Conservation (phyloP, 2,797 vertebrate species). For the Esox lucius region DNA sequence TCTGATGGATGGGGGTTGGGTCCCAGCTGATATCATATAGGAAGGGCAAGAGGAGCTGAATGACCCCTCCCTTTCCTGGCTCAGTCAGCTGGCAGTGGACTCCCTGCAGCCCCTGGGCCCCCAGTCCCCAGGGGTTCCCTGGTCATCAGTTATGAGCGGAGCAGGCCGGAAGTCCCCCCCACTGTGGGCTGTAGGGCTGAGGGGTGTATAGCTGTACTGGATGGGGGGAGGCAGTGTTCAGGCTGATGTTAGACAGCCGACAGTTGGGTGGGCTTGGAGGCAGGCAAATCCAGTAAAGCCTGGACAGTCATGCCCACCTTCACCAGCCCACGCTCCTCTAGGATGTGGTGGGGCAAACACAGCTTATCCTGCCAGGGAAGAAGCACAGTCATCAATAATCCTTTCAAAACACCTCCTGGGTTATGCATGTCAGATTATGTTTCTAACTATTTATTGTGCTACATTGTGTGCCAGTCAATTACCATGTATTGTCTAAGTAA, state of each 20-base stretch:
- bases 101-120: conserved; percentile 38
- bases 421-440: neutral
- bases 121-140: conserved; percentile 53
- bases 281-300: conserved; percentile 90
- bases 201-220: conserved; percentile 23
- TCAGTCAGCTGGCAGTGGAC: conserved; percentile 63
- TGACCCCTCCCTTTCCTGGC: conserved; percentile 50
- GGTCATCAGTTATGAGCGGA: conserved; percentile 42
- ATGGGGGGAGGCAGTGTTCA: conserved; percentile 33
- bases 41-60: conserved; percentile 40
- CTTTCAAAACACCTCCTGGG: neutral
- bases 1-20: conserved; percentile 35
- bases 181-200: conserved; percentile 11
- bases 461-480: neutral
- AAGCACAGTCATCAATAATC: neutral
- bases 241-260: conserved; percentile 79
- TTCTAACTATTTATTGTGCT: neutral
- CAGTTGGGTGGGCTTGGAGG: conserved; percentile 82
- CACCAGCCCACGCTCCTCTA: conserved; percentile 94
- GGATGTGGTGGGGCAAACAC: conserved; percentile 96
- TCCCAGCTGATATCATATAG: conserved; percentile 67
- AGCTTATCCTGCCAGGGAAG: conserved; percentile 83
- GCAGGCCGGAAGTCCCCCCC: conserved; percentile 10
- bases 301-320: conserved; percentile 94
- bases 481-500: too few species aligned